These are phyloP conservation scores for Napeogenes inachia DNA, from an alignment of 2,888 invertebrate species.

Conservation along the genomic window DNA sequence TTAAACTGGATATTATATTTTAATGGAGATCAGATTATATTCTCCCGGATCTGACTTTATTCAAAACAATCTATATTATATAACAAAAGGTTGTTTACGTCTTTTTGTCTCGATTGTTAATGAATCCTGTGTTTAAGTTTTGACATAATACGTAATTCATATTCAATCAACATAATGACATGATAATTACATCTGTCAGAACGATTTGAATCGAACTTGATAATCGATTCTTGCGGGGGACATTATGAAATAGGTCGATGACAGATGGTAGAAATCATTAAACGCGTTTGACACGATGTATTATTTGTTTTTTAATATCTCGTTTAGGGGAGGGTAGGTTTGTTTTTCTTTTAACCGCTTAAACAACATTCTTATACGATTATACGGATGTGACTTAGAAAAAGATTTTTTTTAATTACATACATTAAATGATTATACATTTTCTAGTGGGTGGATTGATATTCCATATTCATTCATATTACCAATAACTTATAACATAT, in stretches of 20 bases:
- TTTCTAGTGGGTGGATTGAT: slow-evolving; percentile 2
- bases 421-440: too few species aligned
- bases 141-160: neutral
- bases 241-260: slow-evolving; percentile 30
- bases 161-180: slow-evolving; percentile 31
- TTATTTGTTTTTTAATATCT: slow-evolving; percentile 23
- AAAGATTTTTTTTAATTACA: too few species aligned
- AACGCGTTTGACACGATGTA: slow-evolving; percentile 25
- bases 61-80: too few species aligned
- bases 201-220: too few species aligned
- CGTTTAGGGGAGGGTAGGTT: slow-evolving; percentile 10
- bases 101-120: too few species aligned
- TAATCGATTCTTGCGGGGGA: slow-evolving; percentile 31
- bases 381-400: too few species aligned
- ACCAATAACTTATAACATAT: slow-evolving; percentile 17
- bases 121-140: too few species aligned
- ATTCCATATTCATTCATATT: slow-evolving; percentile 12
- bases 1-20: too few species aligned
- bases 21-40: too few species aligned
- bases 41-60: too few species aligned
- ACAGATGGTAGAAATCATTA: slow-evolving; percentile 38
- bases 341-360: slow-evolving; percentile 11
- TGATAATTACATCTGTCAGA: slow-evolving; percentile 36
- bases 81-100: too few species aligned
- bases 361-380: too few species aligned